phyloP scores from a whole-genome alignment of 2,888 invertebrate genomes.

The Drosophila formosana region DNA sequence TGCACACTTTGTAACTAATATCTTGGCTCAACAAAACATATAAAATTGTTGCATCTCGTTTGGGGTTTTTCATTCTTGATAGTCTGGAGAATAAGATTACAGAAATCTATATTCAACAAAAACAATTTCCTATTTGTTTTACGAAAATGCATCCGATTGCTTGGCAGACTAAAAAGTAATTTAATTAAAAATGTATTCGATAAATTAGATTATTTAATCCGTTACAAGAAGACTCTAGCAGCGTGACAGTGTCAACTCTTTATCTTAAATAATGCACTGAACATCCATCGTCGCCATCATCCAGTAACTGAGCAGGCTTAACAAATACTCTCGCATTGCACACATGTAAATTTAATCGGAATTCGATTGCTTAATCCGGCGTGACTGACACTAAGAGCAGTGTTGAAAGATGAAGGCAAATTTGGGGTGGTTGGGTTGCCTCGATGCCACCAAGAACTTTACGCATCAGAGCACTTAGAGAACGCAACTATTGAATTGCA shows the following conservation, averaged over 20 bases:
- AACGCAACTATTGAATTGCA: constrained; percentile 62
- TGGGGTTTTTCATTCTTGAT: too few species aligned
- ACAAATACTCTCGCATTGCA: constrained; percentile 3
- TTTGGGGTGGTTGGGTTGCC: constrained; percentile 16
- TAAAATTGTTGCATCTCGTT: too few species aligned
- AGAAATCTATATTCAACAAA: too few species aligned
- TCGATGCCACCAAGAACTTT: constrained; percentile 30
- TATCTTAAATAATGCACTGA: too few species aligned
- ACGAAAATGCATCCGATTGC: too few species aligned
- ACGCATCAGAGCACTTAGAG: constrained; percentile 61
- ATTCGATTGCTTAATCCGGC: constrained; percentile 72
- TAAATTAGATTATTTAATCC: too few species aligned
- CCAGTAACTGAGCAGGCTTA: constrained; percentile 26
- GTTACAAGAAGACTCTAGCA: too few species aligned
- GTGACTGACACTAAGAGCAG: constrained; percentile 58
- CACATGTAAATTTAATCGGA: constrained; percentile 58
- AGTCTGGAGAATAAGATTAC: too few species aligned
- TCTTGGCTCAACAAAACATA: constrained; percentile 8
- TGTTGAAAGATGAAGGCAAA: constrained; percentile 50
- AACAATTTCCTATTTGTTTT: too few species aligned
- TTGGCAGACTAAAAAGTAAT: too few species aligned
- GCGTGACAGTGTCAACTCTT: too few species aligned
- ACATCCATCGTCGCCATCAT: constrained; percentile 7
- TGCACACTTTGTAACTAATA: constrained; percentile 46
- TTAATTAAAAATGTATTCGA: too few species aligned